Base-by-base conservation (phyloP, 1,140 invertebrate genomes). In the Diplogasteroides magnus region DNA sequence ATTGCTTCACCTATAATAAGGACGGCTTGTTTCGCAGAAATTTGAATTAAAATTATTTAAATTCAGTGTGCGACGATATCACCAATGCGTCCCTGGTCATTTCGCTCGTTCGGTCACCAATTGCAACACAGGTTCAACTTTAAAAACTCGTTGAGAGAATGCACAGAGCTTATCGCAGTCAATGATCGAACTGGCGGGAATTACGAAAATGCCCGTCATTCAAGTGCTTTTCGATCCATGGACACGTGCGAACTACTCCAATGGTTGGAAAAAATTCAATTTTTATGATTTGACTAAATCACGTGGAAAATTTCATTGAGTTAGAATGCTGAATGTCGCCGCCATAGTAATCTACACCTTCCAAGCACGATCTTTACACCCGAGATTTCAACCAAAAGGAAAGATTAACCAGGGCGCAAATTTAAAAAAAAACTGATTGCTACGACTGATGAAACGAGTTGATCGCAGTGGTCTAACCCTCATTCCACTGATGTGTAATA, bases 401-500 rank as follows among this genome's bases (percentile, higher is more conserved):
- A n/a, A n/a, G n/a, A 48, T 6, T 11, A 48, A 48, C 6, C 6
- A 48, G 37, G 37, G 19, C 19, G 19, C 19, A 19, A 48, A 48
- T 6, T 48, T 48, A 19, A 48, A 48, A 19, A 48, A 48, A 48
- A 48, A 11, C 6, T 6, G 6, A 48, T 48, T 48, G 37, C 6
- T 48, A 11, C 6, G 37, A 48, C n/a, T n/a, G 37, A 48, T 48
- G 6, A 11, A 48, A 48, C 37, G 37, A 48, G 19, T n/a, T n/a
- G n/a, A n/a, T n/a, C n/a, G n/a, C n/a, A n/a, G n/a, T n/a, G n/a
- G n/a, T n/a, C n/a, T n/a, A n/a, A n/a, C n/a, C n/a, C n/a, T n/a
- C n/a, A n/a, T n/a, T n/a, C n/a, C n/a, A n/a, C n/a, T n/a, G 37
- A 57, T 55, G 58, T 61, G 58, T 58, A 29, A 29, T 11, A 15